Base-by-base conservation (phyloP, 1,140 invertebrate species). In the Bombus terrestris region DNA sequence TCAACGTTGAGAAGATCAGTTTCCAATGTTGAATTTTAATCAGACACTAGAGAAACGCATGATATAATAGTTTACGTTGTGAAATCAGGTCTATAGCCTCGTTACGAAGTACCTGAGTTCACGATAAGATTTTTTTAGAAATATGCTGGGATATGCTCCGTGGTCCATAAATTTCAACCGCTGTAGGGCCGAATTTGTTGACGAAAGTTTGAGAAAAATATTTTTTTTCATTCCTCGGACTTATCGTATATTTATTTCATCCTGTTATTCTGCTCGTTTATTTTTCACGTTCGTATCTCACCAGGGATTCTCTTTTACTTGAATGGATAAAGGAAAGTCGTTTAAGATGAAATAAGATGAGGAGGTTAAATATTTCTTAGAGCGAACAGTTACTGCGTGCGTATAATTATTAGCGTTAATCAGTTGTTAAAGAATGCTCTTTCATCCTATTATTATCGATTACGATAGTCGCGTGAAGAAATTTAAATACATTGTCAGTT, bases 401-500 rank as follows among this genome's bases (percentile, higher is more conserved):
- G 1, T 43, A n/a, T 72, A 28, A 71, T 25, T 25, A 8, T 35
- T 5, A 32, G 12, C 73, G 47, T 75, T 47, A 5, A 25, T 35
- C 47, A 57, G 25, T 57, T 35, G 25, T 22, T 13, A 28, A 62
- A 12, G 9, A 13, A 18, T 39, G 25, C 41, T n/a, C 28, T 41
- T 41, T 41, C 12, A 8, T 32, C 62, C 57, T 62, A 62, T 77
- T 62, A 62, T 62, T 62, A 39, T 77, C 75, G 75, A 77, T 77
- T 77, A 39, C 37, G 75, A 39, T 37, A 35, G 18, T 6, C 37
- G 75, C 37, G 25, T 18, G 57, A 37, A 76, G 57, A 62, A 62
- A 77, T 62, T 32, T 22, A n/a, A n/a, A 37, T 57, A 35, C 37
- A 41, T 72, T 12, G 13, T n/a, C 25, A 2, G 72, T 15, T 32